Conservation (phyloP, 2,113 vertebrate species). For the Pelmatolapia mariae region DNA sequence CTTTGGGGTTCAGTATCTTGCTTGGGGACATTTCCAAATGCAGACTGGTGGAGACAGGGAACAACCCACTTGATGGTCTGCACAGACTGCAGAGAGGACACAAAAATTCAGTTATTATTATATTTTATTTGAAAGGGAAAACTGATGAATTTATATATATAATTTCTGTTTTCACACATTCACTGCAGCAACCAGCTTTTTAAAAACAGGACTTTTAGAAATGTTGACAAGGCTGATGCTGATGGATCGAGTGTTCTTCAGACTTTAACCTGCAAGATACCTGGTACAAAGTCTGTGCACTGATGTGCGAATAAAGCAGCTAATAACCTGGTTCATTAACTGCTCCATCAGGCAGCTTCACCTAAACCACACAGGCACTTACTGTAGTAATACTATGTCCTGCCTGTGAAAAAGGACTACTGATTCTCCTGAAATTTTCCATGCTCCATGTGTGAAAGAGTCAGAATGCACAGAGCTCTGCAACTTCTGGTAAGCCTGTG, state of each 20-base stretch:
- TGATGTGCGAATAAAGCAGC: not conserved
- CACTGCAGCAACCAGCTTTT: not conserved
- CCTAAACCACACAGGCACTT: not conserved
- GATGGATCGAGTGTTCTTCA: not conserved
- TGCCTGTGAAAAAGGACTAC: not conserved
- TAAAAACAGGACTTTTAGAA: not conserved
- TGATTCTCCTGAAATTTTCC: not conserved
- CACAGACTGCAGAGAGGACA: not conserved
- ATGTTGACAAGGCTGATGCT: not conserved
- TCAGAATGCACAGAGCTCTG: not conserved
- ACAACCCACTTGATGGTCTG: not conserved
- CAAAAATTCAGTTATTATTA: not conserved
- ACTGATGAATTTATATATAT: not conserved
- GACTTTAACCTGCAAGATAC: not conserved
- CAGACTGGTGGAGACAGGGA: not conserved
- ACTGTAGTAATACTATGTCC: not conserved
- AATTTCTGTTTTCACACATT: not conserved
- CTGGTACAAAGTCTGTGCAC: not conserved
- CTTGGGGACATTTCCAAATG: not conserved
- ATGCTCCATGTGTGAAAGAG: not conserved
- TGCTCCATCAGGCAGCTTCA: not conserved
- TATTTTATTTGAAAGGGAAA: not conserved
- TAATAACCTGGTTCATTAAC: not conserved
- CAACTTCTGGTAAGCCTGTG: not conserved
- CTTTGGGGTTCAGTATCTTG: not conserved